These are phyloP conservation scores for Carcina quercana DNA, from an alignment of 2,888 invertebrate genomes.

Conservation along the genomic window DNA sequence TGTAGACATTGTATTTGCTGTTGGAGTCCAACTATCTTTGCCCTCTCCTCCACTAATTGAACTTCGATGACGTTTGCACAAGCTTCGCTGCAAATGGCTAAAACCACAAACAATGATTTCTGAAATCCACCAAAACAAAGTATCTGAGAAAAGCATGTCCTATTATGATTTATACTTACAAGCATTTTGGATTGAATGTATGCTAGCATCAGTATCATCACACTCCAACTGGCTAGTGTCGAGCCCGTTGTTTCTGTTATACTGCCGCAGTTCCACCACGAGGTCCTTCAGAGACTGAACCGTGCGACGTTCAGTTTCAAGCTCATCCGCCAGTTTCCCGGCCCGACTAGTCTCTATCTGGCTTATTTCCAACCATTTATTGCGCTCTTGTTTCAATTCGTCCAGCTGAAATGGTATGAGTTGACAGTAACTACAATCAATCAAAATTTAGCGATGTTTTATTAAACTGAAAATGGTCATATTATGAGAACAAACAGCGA, in stretches of 20 bases:
- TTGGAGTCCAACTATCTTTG: slow-evolving; percentile 45
- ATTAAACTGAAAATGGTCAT: too few species aligned
- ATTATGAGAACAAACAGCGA: too few species aligned
- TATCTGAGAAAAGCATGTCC: neutral
- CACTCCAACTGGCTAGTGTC: slow-evolving; percentile 55
- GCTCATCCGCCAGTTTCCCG: slow-evolving; percentile 36
- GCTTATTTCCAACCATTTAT: slow-evolving; percentile 42
- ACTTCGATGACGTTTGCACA: slow-evolving; percentile 63
- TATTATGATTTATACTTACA: slow-evolving; percentile 34
- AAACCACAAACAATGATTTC: slow-evolving; percentile 13
- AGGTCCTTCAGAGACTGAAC: slow-evolving; percentile 41
- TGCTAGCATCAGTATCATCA: slow-evolving; percentile 53
- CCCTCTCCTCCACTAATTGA: slow-evolving; percentile 56
- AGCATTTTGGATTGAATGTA: slow-evolving; percentile 43
- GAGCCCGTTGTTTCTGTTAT: slow-evolving; percentile 42
- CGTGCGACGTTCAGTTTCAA: slow-evolving; percentile 40
- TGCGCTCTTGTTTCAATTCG: slow-evolving; percentile 53
- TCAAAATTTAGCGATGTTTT: too few species aligned
- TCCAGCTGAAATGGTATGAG: slow-evolving; percentile 48
- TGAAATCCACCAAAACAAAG: neutral
- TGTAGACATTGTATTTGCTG: slow-evolving; percentile 49
- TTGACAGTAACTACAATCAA: too few species aligned
- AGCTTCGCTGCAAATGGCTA: slow-evolving; percentile 56
- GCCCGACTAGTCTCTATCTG: slow-evolving; percentile 41
- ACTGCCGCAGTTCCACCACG: slow-evolving; percentile 45